Evolutionary conservation across 2,797 vertebrate genomes (phyloP).

Genomic region (Cetoscarus ocellatus): DNA sequence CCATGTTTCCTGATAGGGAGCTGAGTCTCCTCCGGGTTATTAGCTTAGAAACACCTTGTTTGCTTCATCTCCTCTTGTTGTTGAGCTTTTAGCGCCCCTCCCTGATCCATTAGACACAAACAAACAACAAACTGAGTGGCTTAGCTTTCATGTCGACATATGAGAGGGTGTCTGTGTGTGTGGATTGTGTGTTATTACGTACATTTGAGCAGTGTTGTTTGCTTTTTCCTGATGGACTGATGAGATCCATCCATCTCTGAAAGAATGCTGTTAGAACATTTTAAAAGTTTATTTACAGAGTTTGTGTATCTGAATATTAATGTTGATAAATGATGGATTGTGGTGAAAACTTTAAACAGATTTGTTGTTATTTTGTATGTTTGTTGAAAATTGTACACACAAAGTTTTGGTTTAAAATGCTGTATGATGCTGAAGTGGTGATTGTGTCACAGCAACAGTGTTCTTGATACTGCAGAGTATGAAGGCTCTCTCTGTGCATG

Average conservation of each 20-base stretch:
- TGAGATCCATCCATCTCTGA: neutral
- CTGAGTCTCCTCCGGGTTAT: neutral
- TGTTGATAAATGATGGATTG: no score
- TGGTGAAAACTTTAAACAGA: no score
- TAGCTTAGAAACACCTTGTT: neutral
- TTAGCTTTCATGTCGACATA: neutral
- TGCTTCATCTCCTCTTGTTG: neutral
- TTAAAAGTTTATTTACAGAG: no score
- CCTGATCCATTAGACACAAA: conserved; percentile 28
- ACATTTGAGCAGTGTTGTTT: conserved; percentile 1
- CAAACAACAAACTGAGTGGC: conserved; percentile 3
- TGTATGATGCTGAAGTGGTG: no score
- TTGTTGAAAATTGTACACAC: no score
- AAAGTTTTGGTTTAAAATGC: no score
- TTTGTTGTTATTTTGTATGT: no score
- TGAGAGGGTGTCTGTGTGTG: neutral
- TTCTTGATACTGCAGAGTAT: no score
- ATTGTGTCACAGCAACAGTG: no score
- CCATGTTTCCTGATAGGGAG: neutral
- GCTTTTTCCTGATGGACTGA: neutral
- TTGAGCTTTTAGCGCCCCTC: conserved; percentile 3
- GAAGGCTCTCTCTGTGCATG: no score
- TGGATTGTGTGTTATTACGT: no score
- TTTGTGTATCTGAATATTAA: no score
- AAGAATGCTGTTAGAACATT: neutral